Evolutionary conservation across 64 coral and sea anemone species (phyloP).

Genomic region (Anthopleura sola): DNA sequence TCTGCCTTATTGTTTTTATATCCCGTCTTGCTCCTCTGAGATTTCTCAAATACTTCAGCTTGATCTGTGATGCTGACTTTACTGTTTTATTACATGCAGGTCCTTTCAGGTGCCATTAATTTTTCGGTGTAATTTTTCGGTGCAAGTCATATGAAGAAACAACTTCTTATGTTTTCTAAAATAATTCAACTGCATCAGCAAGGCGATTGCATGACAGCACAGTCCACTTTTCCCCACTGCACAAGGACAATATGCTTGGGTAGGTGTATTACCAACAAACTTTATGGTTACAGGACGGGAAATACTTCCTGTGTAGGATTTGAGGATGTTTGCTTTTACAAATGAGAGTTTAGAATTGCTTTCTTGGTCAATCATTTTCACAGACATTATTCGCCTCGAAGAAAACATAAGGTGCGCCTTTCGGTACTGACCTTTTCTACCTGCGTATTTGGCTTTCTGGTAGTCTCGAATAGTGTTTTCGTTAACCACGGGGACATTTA

Average conservation of each 20-base stretch:
- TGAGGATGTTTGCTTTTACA: constrained; percentile 33
- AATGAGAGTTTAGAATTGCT: not conserved
- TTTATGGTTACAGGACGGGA: constrained; percentile 42
- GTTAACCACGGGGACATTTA: constrained; percentile 37
- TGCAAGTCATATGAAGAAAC: constrained; percentile 10
- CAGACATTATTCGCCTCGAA: constrained; percentile 53
- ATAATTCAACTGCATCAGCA: constrained; percentile 18
- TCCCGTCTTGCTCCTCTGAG: not conserved
- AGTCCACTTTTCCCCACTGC: constrained; percentile 46
- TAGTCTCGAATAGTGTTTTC: constrained; percentile 35
- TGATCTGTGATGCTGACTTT: not conserved
- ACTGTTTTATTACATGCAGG: not conserved
- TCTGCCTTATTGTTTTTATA: not conserved
- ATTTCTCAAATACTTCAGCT: not conserved
- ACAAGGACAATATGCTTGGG: constrained; percentile 12
- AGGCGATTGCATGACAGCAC: constrained; percentile 29
- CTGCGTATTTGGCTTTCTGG: constrained; percentile 50
- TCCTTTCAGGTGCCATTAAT: constrained; percentile 19
- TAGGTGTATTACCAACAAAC: constrained; percentile 38
- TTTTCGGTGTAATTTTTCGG: constrained; percentile 11
- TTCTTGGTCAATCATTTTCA: constrained; percentile 34
- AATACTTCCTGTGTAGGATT: constrained; percentile 53
- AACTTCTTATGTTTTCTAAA: not conserved
- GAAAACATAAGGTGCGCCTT: constrained; percentile 40
- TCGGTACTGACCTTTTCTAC: constrained; percentile 51